phyloP scores from a whole-genome alignment of 2,888 invertebrate genomes.

The Dryobotodes eremita region DNA sequence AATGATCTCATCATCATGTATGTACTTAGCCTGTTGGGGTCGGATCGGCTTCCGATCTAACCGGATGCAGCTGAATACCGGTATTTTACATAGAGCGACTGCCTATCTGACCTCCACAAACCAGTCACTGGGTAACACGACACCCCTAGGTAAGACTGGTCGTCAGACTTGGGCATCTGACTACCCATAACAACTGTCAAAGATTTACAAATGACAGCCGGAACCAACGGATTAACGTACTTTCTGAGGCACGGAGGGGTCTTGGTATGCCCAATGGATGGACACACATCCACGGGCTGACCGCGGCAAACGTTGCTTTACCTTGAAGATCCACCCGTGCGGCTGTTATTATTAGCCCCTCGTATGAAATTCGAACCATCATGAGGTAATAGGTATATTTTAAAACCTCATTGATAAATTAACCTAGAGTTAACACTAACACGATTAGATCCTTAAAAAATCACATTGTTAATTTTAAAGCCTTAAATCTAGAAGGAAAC shows the following conservation, averaged over 20 bases:
- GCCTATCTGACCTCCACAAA: too few species aligned
- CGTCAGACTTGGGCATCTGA: too few species aligned
- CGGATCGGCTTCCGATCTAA: too few species aligned
- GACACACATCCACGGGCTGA: not conserved
- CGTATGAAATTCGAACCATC: not conserved
- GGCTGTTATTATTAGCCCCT: not conserved
- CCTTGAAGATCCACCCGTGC: not conserved
- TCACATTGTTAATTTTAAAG: not conserved
- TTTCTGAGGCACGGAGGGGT: not conserved
- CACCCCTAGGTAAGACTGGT: not conserved
- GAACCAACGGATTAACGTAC: not conserved
- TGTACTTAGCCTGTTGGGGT: too few species aligned
- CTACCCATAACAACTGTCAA: not conserved
- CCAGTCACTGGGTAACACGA: too few species aligned
- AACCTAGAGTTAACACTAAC: not conserved
- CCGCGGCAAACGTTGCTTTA: not conserved
- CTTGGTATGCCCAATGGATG: not conserved
- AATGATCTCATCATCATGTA: too few species aligned
- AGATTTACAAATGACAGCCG: not conserved
- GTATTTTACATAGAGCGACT: too few species aligned
- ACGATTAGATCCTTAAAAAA: not conserved
- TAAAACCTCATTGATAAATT: constrained; percentile 2
- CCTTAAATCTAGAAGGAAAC: not conserved
- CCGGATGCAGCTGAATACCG: too few species aligned
- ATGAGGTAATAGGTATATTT: not conserved